Conservation (phyloP, 1,140 invertebrate species). For the Trinorchestia longiramus region DNA sequence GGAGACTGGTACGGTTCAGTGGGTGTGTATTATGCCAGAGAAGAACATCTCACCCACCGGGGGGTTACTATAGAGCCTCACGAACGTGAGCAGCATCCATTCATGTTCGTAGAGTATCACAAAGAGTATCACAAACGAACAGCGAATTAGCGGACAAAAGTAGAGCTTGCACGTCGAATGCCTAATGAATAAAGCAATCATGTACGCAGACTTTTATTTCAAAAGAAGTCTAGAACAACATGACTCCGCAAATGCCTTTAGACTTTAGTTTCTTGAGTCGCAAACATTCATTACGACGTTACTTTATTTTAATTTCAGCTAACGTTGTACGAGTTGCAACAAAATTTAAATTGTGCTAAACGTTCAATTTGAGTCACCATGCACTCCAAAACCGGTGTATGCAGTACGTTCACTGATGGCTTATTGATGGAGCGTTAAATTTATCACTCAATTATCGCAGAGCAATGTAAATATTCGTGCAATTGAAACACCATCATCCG, state of each 20-base stretch:
- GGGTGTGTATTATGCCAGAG: slow-evolving; percentile 34
- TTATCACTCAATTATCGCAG: slow-evolving; percentile 33
- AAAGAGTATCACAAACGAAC: slow-evolving; percentile 40
- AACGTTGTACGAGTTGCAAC: background rate
- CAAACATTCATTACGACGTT: background rate
- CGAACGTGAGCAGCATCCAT: slow-evolving; percentile 36
- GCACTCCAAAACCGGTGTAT: background rate
- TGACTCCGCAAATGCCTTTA: background rate
- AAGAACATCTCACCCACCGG: background rate
- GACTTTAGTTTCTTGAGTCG: background rate
- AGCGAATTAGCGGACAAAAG: slow-evolving; percentile 26
- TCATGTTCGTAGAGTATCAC: slow-evolving; percentile 4
- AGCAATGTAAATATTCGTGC: slow-evolving; percentile 52
- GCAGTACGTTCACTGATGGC: background rate
- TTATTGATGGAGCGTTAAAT: slow-evolving; percentile 19
- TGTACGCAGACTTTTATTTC: background rate
- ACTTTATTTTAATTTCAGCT: background rate
- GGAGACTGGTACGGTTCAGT: slow-evolving; percentile 46
- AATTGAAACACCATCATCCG: slow-evolving; percentile 48
- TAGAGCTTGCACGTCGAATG: background rate
- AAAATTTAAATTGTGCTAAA: background rate
- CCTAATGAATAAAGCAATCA: background rate
- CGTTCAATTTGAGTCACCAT: background rate
- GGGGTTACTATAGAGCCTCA: slow-evolving; percentile 6
- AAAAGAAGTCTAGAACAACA: background rate